Evolutionary conservation across 1,140 invertebrate genomes (phyloP).

Genomic region (Trichoplusia ni): DNA sequence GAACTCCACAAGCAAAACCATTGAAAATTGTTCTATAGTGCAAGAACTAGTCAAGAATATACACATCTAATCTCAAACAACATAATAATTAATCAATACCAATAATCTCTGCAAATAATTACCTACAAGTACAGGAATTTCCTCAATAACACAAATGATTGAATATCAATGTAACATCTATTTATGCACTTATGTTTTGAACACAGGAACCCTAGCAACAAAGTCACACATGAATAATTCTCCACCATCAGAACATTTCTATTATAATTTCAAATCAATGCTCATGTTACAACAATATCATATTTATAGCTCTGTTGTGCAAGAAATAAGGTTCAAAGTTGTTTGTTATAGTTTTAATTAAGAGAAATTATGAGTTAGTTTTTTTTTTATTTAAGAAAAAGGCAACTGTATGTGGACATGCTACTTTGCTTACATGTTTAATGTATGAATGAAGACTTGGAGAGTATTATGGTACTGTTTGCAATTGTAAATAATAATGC

Average conservation of each 20-base stretch:
- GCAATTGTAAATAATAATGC: too few relatives aligned
- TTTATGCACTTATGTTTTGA: neutral
- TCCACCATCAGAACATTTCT: neutral
- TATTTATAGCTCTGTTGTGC: neutral
- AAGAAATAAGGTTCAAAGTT: neutral
- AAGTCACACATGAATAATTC: slow-evolving; percentile 4
- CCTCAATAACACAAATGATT: too few relatives aligned
- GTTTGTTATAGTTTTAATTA: neutral
- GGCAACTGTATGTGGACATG: too few relatives aligned
- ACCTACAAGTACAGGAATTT: too few relatives aligned
- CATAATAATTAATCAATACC: too few relatives aligned
- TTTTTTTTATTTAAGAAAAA: neutral
- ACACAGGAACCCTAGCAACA: neutral
- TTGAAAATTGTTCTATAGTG: too few relatives aligned
- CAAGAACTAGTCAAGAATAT: too few relatives aligned
- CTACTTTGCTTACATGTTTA: neutral
- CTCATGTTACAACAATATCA: neutral
- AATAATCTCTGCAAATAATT: too few relatives aligned
- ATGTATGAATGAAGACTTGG: neutral
- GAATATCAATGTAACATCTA: too few relatives aligned
- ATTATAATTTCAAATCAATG: slow-evolving; percentile 17
- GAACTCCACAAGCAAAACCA: too few relatives aligned
- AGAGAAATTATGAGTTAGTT: neutral
- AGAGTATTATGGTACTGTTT: too few relatives aligned
- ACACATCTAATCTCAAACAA: too few relatives aligned